phyloP scores from a whole-genome alignment of 2,797 vertebrate species.

The Lepus oiostolus region DNA sequence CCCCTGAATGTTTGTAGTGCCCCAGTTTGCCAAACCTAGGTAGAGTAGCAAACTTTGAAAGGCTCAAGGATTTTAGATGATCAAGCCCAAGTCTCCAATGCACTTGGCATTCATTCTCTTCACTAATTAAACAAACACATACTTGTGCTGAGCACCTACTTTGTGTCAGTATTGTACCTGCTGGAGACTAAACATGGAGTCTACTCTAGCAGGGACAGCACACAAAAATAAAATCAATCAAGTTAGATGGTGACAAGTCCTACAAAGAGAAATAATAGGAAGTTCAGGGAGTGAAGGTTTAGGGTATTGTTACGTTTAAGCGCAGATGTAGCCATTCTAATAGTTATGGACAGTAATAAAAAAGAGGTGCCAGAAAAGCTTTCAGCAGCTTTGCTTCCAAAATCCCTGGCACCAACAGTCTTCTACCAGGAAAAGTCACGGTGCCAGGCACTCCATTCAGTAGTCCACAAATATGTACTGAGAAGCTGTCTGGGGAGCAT shows the following conservation, averaged over 20 bases:
- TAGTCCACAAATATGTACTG: background rate
- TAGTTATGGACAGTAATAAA: background rate
- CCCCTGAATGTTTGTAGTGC: background rate
- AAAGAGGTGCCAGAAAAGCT: background rate
- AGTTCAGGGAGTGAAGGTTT: background rate
- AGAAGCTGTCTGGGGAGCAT: background rate
- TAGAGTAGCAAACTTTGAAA: background rate
- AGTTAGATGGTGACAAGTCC: background rate
- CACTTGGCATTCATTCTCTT: background rate
- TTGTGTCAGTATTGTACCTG: background rate
- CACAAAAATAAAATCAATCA: background rate
- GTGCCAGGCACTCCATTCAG: background rate
- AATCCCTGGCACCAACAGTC: background rate
- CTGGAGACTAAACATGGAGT: background rate
- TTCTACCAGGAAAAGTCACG: background rate
- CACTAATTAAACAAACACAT: background rate
- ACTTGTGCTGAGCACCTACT: background rate
- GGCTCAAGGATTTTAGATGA: background rate
- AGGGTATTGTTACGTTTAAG: background rate
- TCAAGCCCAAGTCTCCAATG: background rate
- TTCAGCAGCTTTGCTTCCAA: constrained; percentile 32
- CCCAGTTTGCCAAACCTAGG: background rate
- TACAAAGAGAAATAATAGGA: background rate
- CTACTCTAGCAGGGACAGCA: background rate
- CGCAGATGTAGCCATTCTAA: background rate